Conservation (phyloP, 2,113 vertebrate species). For the Axis porcinus region DNA sequence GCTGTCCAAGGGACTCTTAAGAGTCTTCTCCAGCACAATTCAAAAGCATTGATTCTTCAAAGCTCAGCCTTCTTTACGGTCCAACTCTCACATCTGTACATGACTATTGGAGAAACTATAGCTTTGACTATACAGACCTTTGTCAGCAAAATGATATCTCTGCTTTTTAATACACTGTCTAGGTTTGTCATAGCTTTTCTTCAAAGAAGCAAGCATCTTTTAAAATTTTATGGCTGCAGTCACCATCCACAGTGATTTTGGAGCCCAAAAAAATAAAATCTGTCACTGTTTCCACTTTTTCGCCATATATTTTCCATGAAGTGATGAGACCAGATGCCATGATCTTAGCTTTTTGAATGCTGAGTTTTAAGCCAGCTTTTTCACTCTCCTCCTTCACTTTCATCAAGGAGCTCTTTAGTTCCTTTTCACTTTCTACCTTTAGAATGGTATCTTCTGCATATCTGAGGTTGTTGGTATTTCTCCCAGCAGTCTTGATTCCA, state of each 20-base stretch:
- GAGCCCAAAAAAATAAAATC: not conserved
- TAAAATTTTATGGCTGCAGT: not conserved
- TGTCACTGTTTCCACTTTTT: not conserved
- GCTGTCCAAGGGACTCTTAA: not conserved
- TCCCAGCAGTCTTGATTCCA: not conserved
- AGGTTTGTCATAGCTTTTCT: not conserved
- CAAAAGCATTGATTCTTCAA: not conserved
- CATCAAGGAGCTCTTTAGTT: not conserved
- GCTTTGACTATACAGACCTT: not conserved
- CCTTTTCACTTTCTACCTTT: not conserved
- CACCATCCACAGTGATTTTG: not conserved
- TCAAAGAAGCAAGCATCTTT: not conserved
- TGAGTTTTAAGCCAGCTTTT: not conserved
- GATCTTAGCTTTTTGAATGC: not conserved
- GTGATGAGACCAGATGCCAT: not conserved
- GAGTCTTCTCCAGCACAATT: not conserved
- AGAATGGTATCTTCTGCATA: not conserved
- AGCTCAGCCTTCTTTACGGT: not conserved
- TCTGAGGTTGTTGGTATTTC: not conserved
- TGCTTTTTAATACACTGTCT: not conserved
- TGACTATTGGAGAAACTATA: not conserved
- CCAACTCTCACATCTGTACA: not conserved
- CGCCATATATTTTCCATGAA: not conserved
- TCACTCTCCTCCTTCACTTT: not conserved
- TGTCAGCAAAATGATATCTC: not conserved